A percentile compares a stretch with the other conserved stretches of the same genome.
Evolutionary conservation across 2,888 invertebrate genomes (phyloP).

Genomic region (Sympetrum striolatum): DNA sequence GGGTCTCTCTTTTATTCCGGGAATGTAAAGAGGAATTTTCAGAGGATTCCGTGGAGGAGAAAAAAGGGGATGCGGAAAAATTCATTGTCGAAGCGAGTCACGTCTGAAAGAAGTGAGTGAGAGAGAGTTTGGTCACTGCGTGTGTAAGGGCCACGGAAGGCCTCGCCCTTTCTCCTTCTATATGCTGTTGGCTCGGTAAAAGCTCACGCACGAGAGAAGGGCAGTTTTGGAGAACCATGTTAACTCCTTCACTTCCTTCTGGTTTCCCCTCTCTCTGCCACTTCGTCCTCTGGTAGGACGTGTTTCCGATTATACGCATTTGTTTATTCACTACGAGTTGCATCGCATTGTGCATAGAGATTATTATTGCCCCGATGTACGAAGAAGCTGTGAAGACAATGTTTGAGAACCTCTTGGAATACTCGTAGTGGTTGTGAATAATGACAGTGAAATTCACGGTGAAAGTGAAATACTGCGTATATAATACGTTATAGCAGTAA

Average conservation of each 20-base stretch:
- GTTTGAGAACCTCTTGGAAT: too few species aligned
- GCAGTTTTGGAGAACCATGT: slow-evolving; percentile 12
- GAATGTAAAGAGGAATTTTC: too few species aligned
- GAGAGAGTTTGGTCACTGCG: not conserved
- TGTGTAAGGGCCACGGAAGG: slow-evolving; percentile 4
- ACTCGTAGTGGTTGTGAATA: too few species aligned
- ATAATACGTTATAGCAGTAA: too few species aligned
- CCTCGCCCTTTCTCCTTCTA: not conserved
- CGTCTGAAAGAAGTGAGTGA: not conserved
- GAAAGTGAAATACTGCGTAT: too few species aligned
- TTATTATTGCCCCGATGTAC: too few species aligned
- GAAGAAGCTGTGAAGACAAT: too few species aligned
- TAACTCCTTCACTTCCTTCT: slow-evolving; percentile 3
- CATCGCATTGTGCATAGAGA: too few species aligned
- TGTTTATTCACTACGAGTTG: too few species aligned
- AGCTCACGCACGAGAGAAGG: slow-evolving; percentile 9
- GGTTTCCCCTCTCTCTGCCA: not conserved
- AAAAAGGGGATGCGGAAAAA: not conserved
- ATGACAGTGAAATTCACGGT: too few species aligned
- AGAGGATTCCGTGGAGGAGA: not conserved
- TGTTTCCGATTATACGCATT: too few species aligned
- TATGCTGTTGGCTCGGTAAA: not conserved
- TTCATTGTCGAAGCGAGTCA: slow-evolving; percentile 23
- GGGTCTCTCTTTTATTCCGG: too few species aligned
- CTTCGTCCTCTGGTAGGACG: not conserved